phyloP scores from a whole-genome alignment of 2,113 vertebrate genomes.

The Perca fluviatilis region DNA sequence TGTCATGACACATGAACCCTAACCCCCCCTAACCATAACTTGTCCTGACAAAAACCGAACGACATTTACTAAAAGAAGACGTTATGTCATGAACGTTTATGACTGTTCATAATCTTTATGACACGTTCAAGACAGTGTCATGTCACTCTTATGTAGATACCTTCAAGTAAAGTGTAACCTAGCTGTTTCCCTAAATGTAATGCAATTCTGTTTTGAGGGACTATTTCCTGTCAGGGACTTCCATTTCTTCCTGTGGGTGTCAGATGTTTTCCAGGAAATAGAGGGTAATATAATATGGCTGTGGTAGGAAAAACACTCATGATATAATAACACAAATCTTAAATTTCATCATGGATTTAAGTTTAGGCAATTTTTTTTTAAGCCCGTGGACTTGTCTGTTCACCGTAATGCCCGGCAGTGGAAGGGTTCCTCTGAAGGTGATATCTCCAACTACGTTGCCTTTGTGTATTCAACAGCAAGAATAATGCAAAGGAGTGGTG shows the following conservation, averaged over 20 bases:
- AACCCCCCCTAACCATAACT: no score
- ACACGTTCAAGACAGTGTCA: no score
- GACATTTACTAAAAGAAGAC: no score
- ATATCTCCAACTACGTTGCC: background rate
- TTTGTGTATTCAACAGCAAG: background rate
- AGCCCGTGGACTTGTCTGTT: no score
- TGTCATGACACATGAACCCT: no score
- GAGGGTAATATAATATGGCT: background rate
- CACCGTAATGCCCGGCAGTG: background rate
- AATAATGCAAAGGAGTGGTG: background rate
- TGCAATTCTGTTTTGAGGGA: background rate
- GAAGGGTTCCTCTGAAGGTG: background rate
- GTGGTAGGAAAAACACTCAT: background rate
- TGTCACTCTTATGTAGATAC: no score
- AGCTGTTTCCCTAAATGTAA: background rate
- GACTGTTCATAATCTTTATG: no score
- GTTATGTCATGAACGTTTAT: no score
- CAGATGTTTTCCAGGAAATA: conserved; percentile 11
- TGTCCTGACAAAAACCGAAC: no score
- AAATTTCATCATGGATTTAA: background rate
- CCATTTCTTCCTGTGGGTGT: conserved; percentile 5
- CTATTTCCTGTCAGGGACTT: conserved; percentile 29
- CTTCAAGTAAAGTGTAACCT: no score
- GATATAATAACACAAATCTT: background rate
- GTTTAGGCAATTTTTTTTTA: background rate